These are phyloP conservation scores for Ophonus ardosiacus DNA, from an alignment of 2,888 invertebrate species.

Conservation along the genomic window DNA sequence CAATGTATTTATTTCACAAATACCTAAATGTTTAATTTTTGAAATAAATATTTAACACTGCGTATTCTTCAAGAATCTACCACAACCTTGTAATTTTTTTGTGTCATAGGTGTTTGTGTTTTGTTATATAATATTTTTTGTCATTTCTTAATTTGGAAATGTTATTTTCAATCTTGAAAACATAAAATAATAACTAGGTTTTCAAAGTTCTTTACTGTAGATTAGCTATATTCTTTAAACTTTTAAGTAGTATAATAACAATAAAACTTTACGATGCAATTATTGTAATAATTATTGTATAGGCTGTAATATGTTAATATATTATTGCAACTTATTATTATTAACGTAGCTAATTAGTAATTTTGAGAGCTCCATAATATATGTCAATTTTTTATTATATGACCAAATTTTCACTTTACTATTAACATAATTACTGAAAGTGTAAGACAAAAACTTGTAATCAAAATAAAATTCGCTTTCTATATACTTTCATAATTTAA, in stretches of 20 bases:
- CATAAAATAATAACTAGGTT: neutral
- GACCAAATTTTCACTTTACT: neutral
- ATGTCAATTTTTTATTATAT: neutral
- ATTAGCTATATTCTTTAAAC: too few relatives aligned
- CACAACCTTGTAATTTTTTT: neutral
- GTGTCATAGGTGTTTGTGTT: neutral
- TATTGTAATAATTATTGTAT: too few relatives aligned
- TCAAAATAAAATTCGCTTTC: neutral
- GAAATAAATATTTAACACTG: neutral
- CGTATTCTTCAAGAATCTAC: neutral
- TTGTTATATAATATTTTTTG: neutral
- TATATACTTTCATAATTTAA: neutral
- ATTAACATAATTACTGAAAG: neutral
- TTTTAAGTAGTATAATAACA: too few relatives aligned
- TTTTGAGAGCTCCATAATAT: too few relatives aligned
- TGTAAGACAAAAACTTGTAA: neutral
- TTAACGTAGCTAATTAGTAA: too few relatives aligned
- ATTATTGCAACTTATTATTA: too few relatives aligned
- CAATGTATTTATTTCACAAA: neutral
- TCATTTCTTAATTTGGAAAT: neutral
- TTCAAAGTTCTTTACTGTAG: too few relatives aligned
- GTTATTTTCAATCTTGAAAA: neutral
- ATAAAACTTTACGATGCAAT: too few relatives aligned
- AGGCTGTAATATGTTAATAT: too few relatives aligned
- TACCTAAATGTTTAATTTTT: neutral